phyloP scores from a whole-genome alignment of 2,888 invertebrate species.

The Prosopocoilus inquinatus region DNA sequence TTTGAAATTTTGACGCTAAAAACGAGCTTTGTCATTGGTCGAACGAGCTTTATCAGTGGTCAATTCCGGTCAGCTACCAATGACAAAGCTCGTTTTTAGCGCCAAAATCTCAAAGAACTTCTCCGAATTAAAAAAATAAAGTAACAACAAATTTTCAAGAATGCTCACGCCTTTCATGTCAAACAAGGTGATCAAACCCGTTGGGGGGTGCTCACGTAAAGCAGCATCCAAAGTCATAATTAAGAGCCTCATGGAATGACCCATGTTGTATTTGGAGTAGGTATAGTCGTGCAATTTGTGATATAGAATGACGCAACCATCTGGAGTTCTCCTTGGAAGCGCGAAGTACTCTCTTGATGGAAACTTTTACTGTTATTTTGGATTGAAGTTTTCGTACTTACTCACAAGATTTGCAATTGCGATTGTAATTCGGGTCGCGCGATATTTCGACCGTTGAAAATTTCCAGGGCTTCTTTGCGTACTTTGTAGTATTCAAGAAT shows the following conservation, averaged over 20 bases:
- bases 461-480: neutral
- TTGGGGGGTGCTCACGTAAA: constrained; percentile 59
- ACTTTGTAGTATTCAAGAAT: constrained; percentile 60
- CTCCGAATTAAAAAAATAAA: too few relatives aligned
- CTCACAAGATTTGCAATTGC: constrained; percentile 3
- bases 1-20: too few relatives aligned
- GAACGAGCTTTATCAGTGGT: too few relatives aligned
- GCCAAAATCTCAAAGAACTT: too few relatives aligned
- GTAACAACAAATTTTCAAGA: too few relatives aligned
- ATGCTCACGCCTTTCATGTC: constrained; percentile 64
- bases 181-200: constrained; percentile 65
- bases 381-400: too few relatives aligned
- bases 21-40: too few relatives aligned
- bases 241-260: constrained; percentile 57
- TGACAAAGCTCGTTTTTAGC: too few relatives aligned
- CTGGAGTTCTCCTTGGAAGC: constrained; percentile 58
- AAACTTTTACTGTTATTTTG: neutral
- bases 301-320: constrained; percentile 61
- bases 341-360: constrained; percentile 57
- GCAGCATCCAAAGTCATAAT: constrained; percentile 51
- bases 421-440: neutral
- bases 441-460: neutral
- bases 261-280: constrained; percentile 60
- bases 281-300: constrained; percentile 59
- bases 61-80: too few relatives aligned